phyloP scores from a whole-genome alignment of 2,888 invertebrate species.

The Polydesmus complanatus region DNA sequence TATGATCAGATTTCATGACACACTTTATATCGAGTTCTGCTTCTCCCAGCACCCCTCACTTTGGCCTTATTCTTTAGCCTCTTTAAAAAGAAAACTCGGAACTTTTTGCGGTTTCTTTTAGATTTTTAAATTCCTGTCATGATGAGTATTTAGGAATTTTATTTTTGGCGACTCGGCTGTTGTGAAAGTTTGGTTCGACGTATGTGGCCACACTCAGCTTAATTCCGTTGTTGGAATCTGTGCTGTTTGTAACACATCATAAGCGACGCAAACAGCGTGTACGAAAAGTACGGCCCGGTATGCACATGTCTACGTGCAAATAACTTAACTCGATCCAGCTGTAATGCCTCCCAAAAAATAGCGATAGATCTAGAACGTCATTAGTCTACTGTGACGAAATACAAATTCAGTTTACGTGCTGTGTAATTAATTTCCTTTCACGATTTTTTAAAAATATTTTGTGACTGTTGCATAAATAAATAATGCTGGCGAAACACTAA shows the following conservation, averaged over 20 bases:
- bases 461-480: too few species aligned
- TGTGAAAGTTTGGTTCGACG: background rate
- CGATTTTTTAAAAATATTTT: too few species aligned
- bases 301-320: background rate
- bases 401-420: too few species aligned
- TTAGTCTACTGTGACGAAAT: background rate
- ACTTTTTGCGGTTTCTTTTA: background rate
- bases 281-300: background rate
- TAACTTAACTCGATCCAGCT: background rate
- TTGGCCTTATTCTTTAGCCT: background rate
- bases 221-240: background rate
- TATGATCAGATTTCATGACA: background rate
- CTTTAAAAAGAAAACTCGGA: background rate
- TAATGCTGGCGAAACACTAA: too few species aligned
- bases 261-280: background rate
- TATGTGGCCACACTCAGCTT: background rate
- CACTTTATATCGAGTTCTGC: background rate
- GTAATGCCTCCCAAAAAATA: background rate
- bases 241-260: background rate
- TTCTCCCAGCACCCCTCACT: background rate
- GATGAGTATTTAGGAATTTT: background rate
- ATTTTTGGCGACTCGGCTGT: background rate
- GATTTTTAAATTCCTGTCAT: background rate
- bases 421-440: too few species aligned
- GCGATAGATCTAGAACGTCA: background rate